Conservation (phyloP, 2,797 vertebrate species). For the Pangasius macronema region DNA sequence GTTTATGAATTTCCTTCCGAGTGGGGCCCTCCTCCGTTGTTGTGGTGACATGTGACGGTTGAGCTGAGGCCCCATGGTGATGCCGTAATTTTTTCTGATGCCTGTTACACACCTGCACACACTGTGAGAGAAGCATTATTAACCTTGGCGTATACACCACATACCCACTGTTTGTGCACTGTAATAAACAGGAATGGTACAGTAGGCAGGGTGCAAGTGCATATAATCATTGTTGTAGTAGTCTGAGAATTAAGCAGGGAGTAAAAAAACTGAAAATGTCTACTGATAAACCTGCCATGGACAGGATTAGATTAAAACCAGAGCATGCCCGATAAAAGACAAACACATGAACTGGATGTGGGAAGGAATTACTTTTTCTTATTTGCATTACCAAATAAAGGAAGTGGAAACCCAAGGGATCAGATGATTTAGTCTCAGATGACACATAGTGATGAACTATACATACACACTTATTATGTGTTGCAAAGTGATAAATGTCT, state of each 20-base stretch:
- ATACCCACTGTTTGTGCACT: background rate
- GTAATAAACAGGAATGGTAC: background rate
- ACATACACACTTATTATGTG: background rate
- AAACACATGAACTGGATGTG: background rate
- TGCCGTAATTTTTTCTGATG: slow-evolving; percentile 58
- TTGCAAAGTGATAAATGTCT: background rate
- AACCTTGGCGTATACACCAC: background rate
- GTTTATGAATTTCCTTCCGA: slow-evolving; percentile 69
- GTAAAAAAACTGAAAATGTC: background rate
- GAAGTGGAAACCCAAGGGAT: background rate
- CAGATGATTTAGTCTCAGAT: background rate
- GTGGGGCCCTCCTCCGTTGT: slow-evolving; percentile 52
- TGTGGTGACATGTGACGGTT: slow-evolving; percentile 70
- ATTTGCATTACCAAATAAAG: background rate
- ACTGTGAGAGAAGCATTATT: slow-evolving; percentile 12
- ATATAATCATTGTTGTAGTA: background rate
- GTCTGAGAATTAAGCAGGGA: background rate
- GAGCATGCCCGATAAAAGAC: background rate
- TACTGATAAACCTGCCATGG: background rate
- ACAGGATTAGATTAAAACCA: background rate
- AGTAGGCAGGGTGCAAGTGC: background rate
- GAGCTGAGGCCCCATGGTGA: slow-evolving; percentile 74
- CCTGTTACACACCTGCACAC: slow-evolving; percentile 61
- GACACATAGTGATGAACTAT: background rate
- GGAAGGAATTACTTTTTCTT: background rate